Conservation (phyloP, 2,113 vertebrate genomes). For the Coregonus clupeaformis region DNA sequence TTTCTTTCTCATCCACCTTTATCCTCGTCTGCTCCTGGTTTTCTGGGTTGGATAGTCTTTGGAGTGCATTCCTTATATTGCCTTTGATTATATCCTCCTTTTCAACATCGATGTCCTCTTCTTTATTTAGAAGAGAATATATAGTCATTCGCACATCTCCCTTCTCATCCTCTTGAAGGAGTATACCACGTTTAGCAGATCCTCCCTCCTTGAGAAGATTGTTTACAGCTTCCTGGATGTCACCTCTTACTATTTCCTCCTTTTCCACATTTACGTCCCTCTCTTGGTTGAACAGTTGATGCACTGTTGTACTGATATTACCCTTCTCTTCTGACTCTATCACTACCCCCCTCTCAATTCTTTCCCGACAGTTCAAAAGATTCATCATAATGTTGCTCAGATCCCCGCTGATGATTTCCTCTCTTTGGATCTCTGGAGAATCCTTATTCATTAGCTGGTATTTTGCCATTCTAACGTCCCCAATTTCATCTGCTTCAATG, state of each 20-base stretch:
- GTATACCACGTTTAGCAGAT: constrained; percentile 80
- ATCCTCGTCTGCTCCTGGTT: constrained; percentile 68
- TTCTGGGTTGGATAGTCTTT: constrained; percentile 73
- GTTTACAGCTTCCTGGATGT: constrained; percentile 84
- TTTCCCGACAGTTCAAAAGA: constrained; percentile 77
- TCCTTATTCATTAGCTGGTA: constrained; percentile 87
- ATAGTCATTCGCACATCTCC: constrained; percentile 89
- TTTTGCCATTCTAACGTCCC: constrained; percentile 89
- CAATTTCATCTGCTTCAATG: constrained; percentile 87
- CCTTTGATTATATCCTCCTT: constrained; percentile 80
- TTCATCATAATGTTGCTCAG: constrained; percentile 86
- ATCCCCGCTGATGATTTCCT: constrained; percentile 84
- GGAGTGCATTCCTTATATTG: constrained; percentile 79
- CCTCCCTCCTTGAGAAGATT: constrained; percentile 76
- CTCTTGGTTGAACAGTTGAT: constrained; percentile 81
- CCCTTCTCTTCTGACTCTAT: constrained; percentile 86
- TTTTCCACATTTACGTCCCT: constrained; percentile 71
- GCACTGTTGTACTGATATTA: constrained; percentile 80
- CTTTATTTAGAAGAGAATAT: constrained; percentile 87
- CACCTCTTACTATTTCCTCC: constrained; percentile 83
- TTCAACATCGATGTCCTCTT: constrained; percentile 60
- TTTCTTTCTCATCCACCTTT: constrained; percentile 80
- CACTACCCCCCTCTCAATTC: constrained; percentile 68
- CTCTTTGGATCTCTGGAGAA: constrained; percentile 84
- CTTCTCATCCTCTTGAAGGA: constrained; percentile 90